Percentiles rank a stretch among this genome's conserved stretches.
These are phyloP conservation scores for Synanthedon vespiformis DNA, from an alignment of 2,888 invertebrate species.

Conservation along the genomic window DNA sequence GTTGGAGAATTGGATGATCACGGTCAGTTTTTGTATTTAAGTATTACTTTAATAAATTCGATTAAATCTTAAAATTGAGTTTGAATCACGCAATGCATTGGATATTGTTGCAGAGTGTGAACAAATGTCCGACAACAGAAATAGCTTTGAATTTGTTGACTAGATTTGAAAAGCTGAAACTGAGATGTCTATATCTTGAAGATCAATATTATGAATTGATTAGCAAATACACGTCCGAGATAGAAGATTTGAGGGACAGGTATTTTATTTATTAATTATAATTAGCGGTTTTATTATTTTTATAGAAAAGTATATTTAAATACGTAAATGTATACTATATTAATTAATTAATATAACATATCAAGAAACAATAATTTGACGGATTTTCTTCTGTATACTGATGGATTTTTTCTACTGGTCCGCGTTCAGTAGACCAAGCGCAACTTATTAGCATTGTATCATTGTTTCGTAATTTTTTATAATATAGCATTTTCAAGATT, in stretches of 20 bases:
- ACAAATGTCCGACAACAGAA: constrained; percentile 61
- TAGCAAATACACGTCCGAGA: constrained; percentile 75
- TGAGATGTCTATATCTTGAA: constrained; percentile 79
- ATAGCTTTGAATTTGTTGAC: constrained; percentile 58
- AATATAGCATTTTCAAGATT: too few species aligned
- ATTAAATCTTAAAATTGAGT: not conserved
- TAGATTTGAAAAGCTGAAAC: constrained; percentile 79
- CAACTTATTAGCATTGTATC: too few species aligned
- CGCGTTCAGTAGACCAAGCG: too few species aligned
- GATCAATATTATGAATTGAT: constrained; percentile 80
- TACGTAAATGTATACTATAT: too few species aligned
- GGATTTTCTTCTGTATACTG: too few species aligned
- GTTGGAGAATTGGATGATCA: constrained; percentile 79
- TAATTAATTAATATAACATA: too few species aligned
- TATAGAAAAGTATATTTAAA: too few species aligned
- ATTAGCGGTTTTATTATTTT: too few species aligned
- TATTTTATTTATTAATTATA: constrained; percentile 16
- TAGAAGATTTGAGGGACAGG: constrained; percentile 77
- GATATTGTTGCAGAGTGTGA: constrained; percentile 38
- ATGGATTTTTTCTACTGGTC: too few species aligned
- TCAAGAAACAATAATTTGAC: too few species aligned
- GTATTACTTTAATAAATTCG: not conserved
- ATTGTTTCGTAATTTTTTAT: too few species aligned
- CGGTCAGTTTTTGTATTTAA: constrained; percentile 24
- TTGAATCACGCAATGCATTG: not conserved